phyloP scores from a whole-genome alignment of 2,888 invertebrate species.

The Lasius platythorax region DNA sequence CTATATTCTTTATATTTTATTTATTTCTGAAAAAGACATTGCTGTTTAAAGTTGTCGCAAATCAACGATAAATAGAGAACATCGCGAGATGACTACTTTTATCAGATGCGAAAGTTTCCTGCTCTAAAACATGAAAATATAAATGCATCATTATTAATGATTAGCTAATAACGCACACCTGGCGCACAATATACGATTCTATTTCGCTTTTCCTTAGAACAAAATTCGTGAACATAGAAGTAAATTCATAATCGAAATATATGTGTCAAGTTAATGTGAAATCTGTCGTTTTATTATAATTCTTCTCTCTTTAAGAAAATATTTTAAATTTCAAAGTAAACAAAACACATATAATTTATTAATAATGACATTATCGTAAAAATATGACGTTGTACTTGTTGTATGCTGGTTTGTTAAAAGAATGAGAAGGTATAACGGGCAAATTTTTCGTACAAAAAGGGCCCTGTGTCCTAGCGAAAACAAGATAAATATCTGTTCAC shows the following conservation, averaged over 20 bases:
- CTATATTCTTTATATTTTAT: not conserved
- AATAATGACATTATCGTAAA: not conserved
- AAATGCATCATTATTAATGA: slow-evolving; percentile 2
- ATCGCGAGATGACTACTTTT: slow-evolving; percentile 59
- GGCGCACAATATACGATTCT: not conserved
- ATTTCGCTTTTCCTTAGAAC: not conserved
- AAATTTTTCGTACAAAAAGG: slow-evolving; percentile 22
- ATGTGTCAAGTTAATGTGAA: not conserved
- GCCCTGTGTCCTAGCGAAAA: not conserved
- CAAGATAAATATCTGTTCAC: slow-evolving; percentile 21
- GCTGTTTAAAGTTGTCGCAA: slow-evolving; percentile 40
- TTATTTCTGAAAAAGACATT: slow-evolving; percentile 15
- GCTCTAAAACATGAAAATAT: slow-evolving; percentile 17
- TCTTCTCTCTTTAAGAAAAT: not conserved
- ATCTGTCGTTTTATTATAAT: not conserved
- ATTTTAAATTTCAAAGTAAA: not conserved
- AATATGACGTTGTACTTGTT: not conserved
- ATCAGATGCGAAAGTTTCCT: slow-evolving; percentile 38
- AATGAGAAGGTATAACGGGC: not conserved
- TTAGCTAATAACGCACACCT: slow-evolving; percentile 28
- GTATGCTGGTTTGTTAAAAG: slow-evolving; percentile 1
- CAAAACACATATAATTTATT: not conserved
- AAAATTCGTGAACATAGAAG: not conserved
- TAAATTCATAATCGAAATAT: not conserved
- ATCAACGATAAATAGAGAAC: slow-evolving; percentile 50